phyloP scores from a whole-genome alignment of 2,888 invertebrate species.

The Yponomeuta plumbellus region DNA sequence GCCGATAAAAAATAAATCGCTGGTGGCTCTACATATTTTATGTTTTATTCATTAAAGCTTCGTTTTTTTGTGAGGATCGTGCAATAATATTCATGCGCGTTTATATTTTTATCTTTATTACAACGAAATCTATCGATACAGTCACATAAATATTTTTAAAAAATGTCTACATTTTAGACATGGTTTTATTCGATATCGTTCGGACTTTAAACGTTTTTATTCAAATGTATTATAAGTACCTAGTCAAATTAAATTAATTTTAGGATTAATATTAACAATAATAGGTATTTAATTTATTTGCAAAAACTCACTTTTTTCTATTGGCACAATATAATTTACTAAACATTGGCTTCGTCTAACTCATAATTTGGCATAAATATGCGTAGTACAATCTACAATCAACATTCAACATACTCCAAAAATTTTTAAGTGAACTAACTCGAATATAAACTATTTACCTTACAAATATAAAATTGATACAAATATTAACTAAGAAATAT shows the following conservation, averaged over 20 bases:
- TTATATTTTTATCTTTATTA: slow-evolving; percentile 52
- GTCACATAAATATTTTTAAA: slow-evolving; percentile 50
- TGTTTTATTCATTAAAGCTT: not conserved
- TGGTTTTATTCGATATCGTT: slow-evolving; percentile 1
- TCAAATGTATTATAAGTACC: not conserved
- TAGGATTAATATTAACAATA: slow-evolving; percentile 7
- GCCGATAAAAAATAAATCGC: slow-evolving; percentile 58
- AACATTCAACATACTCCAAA: slow-evolving; percentile 3
- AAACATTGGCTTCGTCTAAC: not conserved
- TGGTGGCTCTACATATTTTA: not conserved
- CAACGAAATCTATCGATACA: slow-evolving; percentile 69
- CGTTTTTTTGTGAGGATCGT: not conserved
- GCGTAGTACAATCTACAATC: not conserved
- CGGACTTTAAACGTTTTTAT: slow-evolving; percentile 12
- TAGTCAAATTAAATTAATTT: not conserved
- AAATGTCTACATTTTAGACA: slow-evolving; percentile 16
- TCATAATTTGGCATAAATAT: not conserved
- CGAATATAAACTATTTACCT: not conserved
- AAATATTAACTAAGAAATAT: not conserved
- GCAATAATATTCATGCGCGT: slow-evolving; percentile 19
- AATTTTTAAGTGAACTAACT: not conserved
- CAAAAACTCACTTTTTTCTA: not conserved
- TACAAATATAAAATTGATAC: not conserved
- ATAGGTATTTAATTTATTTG: not conserved
- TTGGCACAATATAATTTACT: slow-evolving; percentile 3